Evolutionary conservation across 2,113 vertebrate genomes (phyloP), one percentile per base, ranked within the genome.

Genomic region (Mobula birostris): DNA sequence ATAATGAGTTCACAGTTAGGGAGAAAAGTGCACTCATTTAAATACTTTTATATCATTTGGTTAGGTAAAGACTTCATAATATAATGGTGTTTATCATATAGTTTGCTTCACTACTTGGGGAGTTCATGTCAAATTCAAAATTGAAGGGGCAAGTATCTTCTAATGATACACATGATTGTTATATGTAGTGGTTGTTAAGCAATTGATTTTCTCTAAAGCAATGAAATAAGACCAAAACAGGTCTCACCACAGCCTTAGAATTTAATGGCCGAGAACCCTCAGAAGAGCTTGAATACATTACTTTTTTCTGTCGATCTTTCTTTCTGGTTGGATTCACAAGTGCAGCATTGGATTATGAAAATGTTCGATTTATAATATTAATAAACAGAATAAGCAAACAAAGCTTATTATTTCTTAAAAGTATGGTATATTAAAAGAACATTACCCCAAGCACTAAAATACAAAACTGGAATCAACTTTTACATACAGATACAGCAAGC

Each of bases 1-100:
- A 24, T 94, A 95, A 93, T 94, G 94, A 95, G 91, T 95, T 95
- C 76, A 95, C n/a, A 76, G n/a, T 68, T n/a, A 87, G 19, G 94
- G 94, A 95, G 68, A 66, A 76, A 85, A 96, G 88, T 95, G 0
- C 85, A 95, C 79, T 21, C 74, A 94, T 40, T 74, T 5, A 1
- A 94, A 17, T 0, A 12, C 2, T 0, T 87, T 29, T 12, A 24
- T 19, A 5, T 21, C 0, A 2, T 12, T 88, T 94, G 40, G 0
- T 90, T 68, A 66, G 14, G 29, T n/a, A 85, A 11, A 27, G 19
- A 19, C 27, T 85, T 85, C 82, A 85, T 27, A 85, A 66, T 66
- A 32, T 29, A 66, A 66, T 66, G 61, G 58, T 87, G 12, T 9
- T 88, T 6, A 88, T 66, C 40, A 7, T 27, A 66, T 32, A 88